Evolutionary conservation across 2,797 vertebrate genomes (phyloP).

Genomic region (Scolopax rusticola): DNA sequence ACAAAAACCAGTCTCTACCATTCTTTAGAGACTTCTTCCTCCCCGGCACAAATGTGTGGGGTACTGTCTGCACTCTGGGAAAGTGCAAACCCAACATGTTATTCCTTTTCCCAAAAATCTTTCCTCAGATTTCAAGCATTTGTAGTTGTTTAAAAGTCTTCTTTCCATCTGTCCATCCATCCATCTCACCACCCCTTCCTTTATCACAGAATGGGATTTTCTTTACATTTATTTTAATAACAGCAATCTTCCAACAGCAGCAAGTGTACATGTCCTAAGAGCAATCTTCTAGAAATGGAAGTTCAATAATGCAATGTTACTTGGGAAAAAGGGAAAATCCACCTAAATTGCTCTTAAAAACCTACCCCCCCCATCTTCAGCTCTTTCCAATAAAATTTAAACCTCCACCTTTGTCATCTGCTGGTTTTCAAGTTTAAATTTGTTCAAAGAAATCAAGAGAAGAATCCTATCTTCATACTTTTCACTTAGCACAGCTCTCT

Average conservation of each 20-base stretch:
- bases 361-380: neutral
- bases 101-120: neutral
- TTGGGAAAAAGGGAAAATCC: neutral
- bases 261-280: neutral
- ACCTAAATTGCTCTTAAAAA: neutral
- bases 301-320: neutral
- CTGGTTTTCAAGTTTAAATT: neutral
- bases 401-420: neutral
- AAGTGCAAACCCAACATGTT: neutral
- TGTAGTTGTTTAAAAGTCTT: neutral
- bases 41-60: neutral
- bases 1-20: neutral
- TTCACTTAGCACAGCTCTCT: neutral
- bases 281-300: neutral
- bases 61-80: neutral
- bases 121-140: neutral
- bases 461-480: neutral
- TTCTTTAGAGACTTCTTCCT: neutral
- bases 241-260: neutral
- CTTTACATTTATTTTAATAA: neutral
- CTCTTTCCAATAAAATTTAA: neutral
- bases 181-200: neutral
- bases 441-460: neutral
- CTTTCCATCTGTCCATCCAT: neutral
- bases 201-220: neutral